Evolutionary conservation across 2,888 invertebrate genomes (phyloP), one percentile per base, ranked within the genome.

Genomic region (Agrochola circellaris): DNA sequence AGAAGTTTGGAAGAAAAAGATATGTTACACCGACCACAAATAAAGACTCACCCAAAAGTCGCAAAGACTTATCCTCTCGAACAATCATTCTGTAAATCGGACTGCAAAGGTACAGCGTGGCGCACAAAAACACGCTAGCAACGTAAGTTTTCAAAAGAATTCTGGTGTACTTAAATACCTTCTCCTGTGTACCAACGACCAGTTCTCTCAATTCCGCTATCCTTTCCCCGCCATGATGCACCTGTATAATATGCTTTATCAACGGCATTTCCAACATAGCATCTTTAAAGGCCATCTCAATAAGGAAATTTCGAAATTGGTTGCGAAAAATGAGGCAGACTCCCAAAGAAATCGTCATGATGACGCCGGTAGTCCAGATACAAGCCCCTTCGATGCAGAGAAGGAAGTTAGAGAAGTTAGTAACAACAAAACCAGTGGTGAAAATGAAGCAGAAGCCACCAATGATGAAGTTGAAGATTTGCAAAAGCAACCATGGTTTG

Each of bases 381-480:
- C 95, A 95, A n/a, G 95, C 94, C 0, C 95, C 95, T 89, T 96
- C 92, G n/a, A 96, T 95, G 68, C 93, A 94, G 2, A 93, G 71
- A 0, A 92, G 81, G 0, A 94, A 82, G 74, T 96, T 88, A 0
- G 91, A 90, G 2, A 79, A 82, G 67, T 92, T 93, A 11, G 83
- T 74, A 0, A 91, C 77, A 0, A 96, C 94, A 77, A 94, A 96
- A 4, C 89, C 93, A 0, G 94, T 92, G 0, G 95, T 95, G 62
- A 95, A 95, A 30, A 95, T 76, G 68, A 95, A 94, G 20, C 93
- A 93, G 0, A 95, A 61, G 2, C 93, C 74, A 0, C 93, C 94
- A n/a, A 95, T 87, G 1, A 93, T 81, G 56, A 94, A 92, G 79
- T 94, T 95, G 72, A 94, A 91, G 69, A 90, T 92, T 88, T 96